These are phyloP conservation scores for Cyanoliseus patagonus DNA, from an alignment of 2,113 vertebrate species.

Conservation along the genomic window DNA sequence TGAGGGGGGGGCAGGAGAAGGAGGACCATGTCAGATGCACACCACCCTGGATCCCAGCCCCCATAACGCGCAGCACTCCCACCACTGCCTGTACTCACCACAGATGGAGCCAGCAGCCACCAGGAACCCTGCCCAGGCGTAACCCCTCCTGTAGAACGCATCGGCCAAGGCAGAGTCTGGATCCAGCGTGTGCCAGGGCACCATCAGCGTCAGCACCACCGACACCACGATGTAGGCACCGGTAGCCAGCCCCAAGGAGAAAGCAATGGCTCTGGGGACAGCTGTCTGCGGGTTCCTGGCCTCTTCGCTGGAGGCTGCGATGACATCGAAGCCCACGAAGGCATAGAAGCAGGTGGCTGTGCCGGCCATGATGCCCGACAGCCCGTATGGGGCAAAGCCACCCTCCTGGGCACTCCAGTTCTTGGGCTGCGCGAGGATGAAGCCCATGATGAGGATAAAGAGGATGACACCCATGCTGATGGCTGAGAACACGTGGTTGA, in stretches of 20 bases:
- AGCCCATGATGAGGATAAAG: conserved; percentile 92
- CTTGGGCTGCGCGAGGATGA: conserved; percentile 83
- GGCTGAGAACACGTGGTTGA: conserved; percentile 90
- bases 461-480: conserved; percentile 85
- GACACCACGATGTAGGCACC: conserved; percentile 91
- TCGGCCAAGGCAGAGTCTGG: conserved; percentile 91
- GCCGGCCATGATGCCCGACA: conserved; percentile 92
- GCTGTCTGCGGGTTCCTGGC: conserved; percentile 88
- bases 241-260: conserved; percentile 85
- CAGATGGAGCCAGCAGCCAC: conserved; percentile 94
- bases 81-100: conserved; percentile 76
- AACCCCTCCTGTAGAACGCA: conserved; percentile 92
- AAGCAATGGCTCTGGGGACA: conserved; percentile 87
- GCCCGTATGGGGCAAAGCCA: conserved; percentile 88
- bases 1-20: conserved; percentile 46
- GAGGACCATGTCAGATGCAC: background rate
- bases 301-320: conserved; percentile 92
- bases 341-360: conserved; percentile 96
- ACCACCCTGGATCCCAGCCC: background rate
- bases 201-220: conserved; percentile 89
- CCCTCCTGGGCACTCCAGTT: conserved; percentile 90
- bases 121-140: conserved; percentile 91
- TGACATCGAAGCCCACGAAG: conserved; percentile 96
- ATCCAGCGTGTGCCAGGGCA: conserved; percentile 91
- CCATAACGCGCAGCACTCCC: fast-evolving